Evolutionary conservation across 2,888 invertebrate species (phyloP), one percentile per base, ranked within the genome.

Genomic region (Reticulitermes lucifugus): DNA sequence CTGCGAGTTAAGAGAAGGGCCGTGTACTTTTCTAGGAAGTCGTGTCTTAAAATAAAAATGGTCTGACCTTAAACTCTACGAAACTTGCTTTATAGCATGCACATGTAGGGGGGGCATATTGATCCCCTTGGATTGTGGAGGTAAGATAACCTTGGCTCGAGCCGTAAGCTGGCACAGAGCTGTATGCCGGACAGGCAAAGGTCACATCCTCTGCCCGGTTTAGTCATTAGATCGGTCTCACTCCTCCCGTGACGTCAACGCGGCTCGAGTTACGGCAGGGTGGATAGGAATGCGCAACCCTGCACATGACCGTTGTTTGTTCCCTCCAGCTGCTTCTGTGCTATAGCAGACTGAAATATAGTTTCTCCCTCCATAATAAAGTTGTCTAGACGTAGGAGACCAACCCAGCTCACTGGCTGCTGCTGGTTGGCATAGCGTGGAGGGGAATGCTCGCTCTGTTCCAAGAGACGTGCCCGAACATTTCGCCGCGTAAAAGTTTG

Each of bases 121-220:
- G 84, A 84, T 84, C 79, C 84, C 65, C 43, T 21, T 46, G 51
- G 14, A 21, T 59, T 79, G 84, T 70, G 55, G 29, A 83, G 70
- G 55, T 60, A 65, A 81, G 55, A 43, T 81, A 81, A 81, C 55
- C 81, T 80, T 81, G 81, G 70, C 81, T 41, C 79, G 46, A 51
- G n/a, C 46, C 22, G 79, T 65, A 65, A 65, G 65, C 65, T 65
- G 65, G 65, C 73, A 73, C 77, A n/a, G 77, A 73, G 55, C 73
- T 51, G 65, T 25, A n/a, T 0, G 65, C n/a, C 46, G 65, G 77
- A 35, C 77, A 65, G 43, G 41, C 79, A 84, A 84, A 84, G 84
- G 84, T 84, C 84, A 84, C 79, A 84, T 84, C 83, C 83, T 83
- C 83, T 77, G 35, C 65, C 65, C 65, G 65, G n/a, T 65, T 65